Percentiles rank a stretch among this genome's conserved stretches.
Evolutionary conservation across 2,888 invertebrate species (phyloP).

Genomic region (Ferrisia virgata): DNA sequence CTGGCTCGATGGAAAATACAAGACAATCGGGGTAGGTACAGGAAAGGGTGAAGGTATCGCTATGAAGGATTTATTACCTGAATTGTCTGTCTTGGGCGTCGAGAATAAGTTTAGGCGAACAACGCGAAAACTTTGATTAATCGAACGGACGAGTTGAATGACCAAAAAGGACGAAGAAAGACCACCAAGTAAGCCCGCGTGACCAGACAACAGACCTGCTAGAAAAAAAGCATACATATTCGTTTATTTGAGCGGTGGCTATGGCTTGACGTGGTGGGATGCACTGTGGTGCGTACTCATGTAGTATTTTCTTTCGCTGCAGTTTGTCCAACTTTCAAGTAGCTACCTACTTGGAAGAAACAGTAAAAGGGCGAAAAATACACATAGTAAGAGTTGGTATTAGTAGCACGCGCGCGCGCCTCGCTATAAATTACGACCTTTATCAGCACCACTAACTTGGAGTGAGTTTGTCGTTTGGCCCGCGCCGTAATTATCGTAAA

Average conservation of each 20-base stretch:
- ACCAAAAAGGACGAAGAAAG: too few relatives aligned
- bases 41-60: too few relatives aligned
- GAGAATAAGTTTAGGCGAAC: neutral
- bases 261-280: too few relatives aligned
- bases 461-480: neutral
- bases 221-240: neutral
- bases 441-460: neutral
- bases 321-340: too few relatives aligned
- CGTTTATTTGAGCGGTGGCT: too few relatives aligned
- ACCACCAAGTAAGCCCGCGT: neutral
- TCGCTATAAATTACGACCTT: constrained; percentile 21
- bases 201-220: too few relatives aligned
- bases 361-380: too few relatives aligned
- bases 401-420: neutral
- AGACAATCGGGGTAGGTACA: too few relatives aligned
- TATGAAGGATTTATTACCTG: constrained; percentile 19
- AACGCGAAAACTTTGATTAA: neutral
- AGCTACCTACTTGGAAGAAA: too few relatives aligned
- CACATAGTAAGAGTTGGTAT: neutral
- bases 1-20: too few relatives aligned
- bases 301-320: too few relatives aligned
- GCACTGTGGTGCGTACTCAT: too few relatives aligned
- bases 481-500: constrained; percentile 4
- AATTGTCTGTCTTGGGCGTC: neutral
- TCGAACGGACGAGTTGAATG: constrained; percentile 9